Conservation (phyloP, 1,140 invertebrate genomes). For the Oryctes rhinoceros region DNA sequence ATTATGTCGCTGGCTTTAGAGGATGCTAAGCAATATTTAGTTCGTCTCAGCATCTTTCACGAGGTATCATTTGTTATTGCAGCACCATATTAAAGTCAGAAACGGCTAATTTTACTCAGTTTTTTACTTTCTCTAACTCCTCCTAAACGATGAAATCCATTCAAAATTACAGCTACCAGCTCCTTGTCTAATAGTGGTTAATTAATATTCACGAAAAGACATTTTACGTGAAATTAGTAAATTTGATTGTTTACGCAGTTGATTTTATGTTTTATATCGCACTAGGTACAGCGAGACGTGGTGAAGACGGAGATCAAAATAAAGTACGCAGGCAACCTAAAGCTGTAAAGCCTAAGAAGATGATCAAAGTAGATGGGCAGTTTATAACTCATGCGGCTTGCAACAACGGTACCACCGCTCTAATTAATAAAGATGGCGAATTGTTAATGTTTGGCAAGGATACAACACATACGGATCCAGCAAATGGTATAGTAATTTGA, state of each 20-base stretch:
- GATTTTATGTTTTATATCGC: conserved; percentile 65
- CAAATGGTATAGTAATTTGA: conserved; percentile 65
- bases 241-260: neutral
- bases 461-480: conserved; percentile 84
- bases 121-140: too few species aligned
- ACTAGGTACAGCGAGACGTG: conserved; percentile 84
- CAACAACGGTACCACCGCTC: conserved; percentile 93
- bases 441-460: conserved; percentile 96
- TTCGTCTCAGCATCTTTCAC: too few species aligned
- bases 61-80: too few species aligned
- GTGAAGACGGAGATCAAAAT: conserved; percentile 92
- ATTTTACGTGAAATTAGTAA: neutral
- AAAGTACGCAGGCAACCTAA: conserved; percentile 88
- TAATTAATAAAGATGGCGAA: conserved; percentile 89
- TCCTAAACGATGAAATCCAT: too few species aligned
- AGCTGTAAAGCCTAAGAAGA: conserved; percentile 91
- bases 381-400: conserved; percentile 85
- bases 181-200: too few species aligned
- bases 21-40: too few species aligned
- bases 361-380: conserved; percentile 88
- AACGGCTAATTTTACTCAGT: too few species aligned
- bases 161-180: too few species aligned
- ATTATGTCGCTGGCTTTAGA: too few species aligned
- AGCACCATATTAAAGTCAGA: too few species aligned
- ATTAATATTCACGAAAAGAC: too few species aligned